These are phyloP conservation scores for Mesitornis unicolor DNA, from an alignment of 2,113 vertebrate genomes.

Conservation along the genomic window DNA sequence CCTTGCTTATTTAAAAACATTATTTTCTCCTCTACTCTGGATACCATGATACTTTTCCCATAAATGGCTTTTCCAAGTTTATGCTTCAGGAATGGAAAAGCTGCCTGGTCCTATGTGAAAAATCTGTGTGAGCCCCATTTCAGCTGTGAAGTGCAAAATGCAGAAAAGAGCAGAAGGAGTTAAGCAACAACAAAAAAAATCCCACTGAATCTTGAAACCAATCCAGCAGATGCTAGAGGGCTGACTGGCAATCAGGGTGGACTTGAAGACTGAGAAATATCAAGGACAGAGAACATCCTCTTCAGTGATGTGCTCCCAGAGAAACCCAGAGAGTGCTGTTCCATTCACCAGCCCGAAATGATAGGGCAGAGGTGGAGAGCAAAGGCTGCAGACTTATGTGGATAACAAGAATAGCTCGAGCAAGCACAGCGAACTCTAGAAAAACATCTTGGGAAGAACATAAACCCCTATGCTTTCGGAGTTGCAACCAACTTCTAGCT, in stretches of 20 bases:
- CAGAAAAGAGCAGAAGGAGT: neutral
- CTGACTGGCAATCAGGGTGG: slow-evolving; percentile 36
- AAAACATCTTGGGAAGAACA: neutral
- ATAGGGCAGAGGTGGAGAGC: slow-evolving; percentile 15
- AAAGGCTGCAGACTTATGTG: neutral
- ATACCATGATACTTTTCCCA: neutral
- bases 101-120: neutral
- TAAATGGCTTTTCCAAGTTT: neutral
- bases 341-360: neutral
- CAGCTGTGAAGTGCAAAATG: neutral
- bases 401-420: neutral
- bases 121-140: neutral
- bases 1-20: neutral
- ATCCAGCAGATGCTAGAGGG: slow-evolving; percentile 24
- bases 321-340: neutral
- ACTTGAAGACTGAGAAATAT: slow-evolving; percentile 34
- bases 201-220: slow-evolving; percentile 21
- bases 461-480: neutral
- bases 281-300: slow-evolving; percentile 47
- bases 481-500: neutral
- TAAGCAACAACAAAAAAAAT: neutral
- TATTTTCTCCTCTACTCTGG: neutral
- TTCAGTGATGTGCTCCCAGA: neutral
- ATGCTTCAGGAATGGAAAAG: neutral
- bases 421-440: neutral